Evolutionary conservation across 2,888 invertebrate genomes (phyloP).

Genomic region (Diarsia mendica): DNA sequence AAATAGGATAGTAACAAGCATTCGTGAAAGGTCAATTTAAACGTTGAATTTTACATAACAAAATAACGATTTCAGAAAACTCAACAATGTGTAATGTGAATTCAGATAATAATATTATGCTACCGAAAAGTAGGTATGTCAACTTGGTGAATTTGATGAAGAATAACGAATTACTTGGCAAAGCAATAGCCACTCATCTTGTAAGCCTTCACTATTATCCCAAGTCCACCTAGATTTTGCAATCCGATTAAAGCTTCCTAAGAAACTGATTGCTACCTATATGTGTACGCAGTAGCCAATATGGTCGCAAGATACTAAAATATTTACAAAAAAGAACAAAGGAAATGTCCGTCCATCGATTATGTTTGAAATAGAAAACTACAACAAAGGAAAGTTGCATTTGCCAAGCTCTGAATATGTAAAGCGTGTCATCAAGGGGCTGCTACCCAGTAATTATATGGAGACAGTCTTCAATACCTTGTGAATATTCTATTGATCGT

Average conservation of each 20-base stretch:
- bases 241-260: background rate
- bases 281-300: background rate
- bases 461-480: background rate
- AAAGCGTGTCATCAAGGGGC: background rate
- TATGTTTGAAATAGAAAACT: conserved; percentile 15
- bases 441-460: conserved; percentile 9
- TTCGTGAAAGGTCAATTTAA: no score
- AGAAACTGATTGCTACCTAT: background rate
- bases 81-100: no score
- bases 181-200: background rate
- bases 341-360: conserved; percentile 6
- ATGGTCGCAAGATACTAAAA: conserved; percentile 2
- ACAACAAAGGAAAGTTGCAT: conserved; percentile 17
- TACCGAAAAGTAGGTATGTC: no score
- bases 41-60: no score
- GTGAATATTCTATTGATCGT: conserved; percentile 27
- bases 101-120: no score
- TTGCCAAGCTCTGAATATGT: conserved; percentile 24
- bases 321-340: conserved; percentile 12
- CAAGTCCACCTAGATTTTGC: background rate
- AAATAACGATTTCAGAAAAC: no score
- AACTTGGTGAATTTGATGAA: background rate
- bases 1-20: no score
- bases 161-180: background rate
- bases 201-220: background rate